Base-by-base conservation (phyloP, 1,140 invertebrate species). In the Gonioctena quinquepunctata region DNA sequence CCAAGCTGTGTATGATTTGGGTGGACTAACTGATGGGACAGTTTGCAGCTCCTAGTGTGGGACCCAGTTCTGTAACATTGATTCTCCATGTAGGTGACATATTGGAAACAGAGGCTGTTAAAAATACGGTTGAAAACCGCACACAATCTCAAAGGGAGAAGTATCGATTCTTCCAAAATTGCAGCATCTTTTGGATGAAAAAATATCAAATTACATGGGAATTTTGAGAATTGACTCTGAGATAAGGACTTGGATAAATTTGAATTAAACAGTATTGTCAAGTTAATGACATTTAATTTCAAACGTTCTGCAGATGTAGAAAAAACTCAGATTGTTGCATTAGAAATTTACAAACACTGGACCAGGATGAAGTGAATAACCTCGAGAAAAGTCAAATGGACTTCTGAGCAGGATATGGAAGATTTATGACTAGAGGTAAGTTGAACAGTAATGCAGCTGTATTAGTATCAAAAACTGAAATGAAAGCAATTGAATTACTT, bases 231-330 rank as follows among this genome's bases (percentile, higher is more conserved):
- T 7, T 13, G 8, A 48, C 16, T 65, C 49, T 50, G n/a, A 65
- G 6, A 19, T 65, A 18, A 49, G 16, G 11, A 49, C 16, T 13
- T 65, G 62, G 28, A 19, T 8, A 22, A 19, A 7, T 16, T 65
- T 49, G 22, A 13, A 16, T 21, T 50, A 65, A 65, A 33, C 22
- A 21, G 16, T 19, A 8, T 48, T 65, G 42, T 65, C 6, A 28
- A 65, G 6, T 42, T 65, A 19, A 65, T 65, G 62, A 21, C 21
- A 16, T 65, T 65, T 49, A 65, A 65, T 50, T 11, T 27, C n/a
- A 65, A 65, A 18, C 13, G 62, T 11, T 19, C 62, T 18, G 62
- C 28, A 19, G 62, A 65, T 48, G 62, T 65, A 11, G 62, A 65
- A 49, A 65, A 18, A 21, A 18, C 62, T 7, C 62, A 49, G 23